Evolutionary conservation across 2,797 vertebrate genomes (phyloP), one percentile per base, ranked within the genome.

Genomic region (Tamandua tetradactyla): DNA sequence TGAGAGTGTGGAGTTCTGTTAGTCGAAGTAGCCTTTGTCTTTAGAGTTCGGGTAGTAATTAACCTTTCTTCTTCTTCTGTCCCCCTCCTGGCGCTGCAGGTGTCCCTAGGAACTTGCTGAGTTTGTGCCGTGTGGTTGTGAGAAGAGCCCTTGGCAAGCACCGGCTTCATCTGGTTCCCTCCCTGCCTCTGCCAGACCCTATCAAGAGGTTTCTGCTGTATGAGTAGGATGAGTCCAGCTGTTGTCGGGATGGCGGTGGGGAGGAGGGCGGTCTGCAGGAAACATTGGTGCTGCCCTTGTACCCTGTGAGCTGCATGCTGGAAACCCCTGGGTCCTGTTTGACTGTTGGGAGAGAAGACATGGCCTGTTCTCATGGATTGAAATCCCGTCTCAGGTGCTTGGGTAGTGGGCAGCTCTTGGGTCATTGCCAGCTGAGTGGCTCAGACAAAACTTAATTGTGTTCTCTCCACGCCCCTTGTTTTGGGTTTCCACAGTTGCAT

Each of bases 201-300:
- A 96, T 99, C 94, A 99, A 99, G 96, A 98, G 97, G 84, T 99
- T 99, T 97, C 98, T 99, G 94, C 98, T 99, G 79, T 98, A 99
- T 9, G 97, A 98, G 92, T 98, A 97, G 95, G 89, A 57, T 20
- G 94, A 87, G 37, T 22, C 62, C 49, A 1, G n/a, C 20, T 5
- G 61, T 61, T n/a, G 91, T 80, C 72, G 37, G 47, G 47, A 47
- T 47, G 47, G 68, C 25, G 66, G 89, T 32, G 64, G 35, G n/a
- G 37, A 94, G 72, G 30, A 94, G 74, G 12, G 90, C 62, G 93
- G 0, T 5, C 87, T 90, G 74, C 69, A 0, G 4, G 61, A 96
- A 62, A 55, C 25, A 55, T 4, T 2, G 84, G 61, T 61, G 37
- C 84, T 10, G 7, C 57, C n/a, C 71, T 44, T 4, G n/a, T 22